Evolutionary conservation across 2,797 vertebrate genomes (phyloP), one percentile per base, ranked within the genome.

Genomic region (Gila robusta): DNA sequence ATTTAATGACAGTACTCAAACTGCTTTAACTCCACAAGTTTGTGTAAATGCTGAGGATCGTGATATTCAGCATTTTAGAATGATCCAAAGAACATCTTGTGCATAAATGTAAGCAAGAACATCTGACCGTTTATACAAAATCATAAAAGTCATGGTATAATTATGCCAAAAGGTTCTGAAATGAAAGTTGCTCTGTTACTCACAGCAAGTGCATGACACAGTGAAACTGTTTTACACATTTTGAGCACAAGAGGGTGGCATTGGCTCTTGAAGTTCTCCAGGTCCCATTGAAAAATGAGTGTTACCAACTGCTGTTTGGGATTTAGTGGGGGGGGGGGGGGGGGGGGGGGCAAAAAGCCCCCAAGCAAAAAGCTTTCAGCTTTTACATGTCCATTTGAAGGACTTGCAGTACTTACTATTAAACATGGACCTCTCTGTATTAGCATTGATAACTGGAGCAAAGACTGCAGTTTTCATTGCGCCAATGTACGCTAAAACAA

Each of bases 171-270:
- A 44, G 2, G 3, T 28, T 28, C 5, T 44, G n/a, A 26, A 78
- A 39, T 5, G 17, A 4, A 54, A 35, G 28, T 76, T 32, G 28
- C 49, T 73, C 19, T 17, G 2, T 37, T 12, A 39, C 32, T 77
- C 11, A 10, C 11, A 35, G 2, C 6, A 2, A 35, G 2, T 26
- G 0, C 23, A 14, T 6, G 39, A 69, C 32, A 23, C n/a, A 26
- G 19, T 28, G 5, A 5, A 74, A 17, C 28, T n/a, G 12, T 67
- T 87, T 66, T 69, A 26, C 62, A 32, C 3, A 79, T 32, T 41
- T 88, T 26, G 59, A 44, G 93, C 96, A 93, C 94, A 92, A 94
- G 95, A 95, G 95, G 94, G 91, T 76, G 59, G 83, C 93, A 89
- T 95, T 93, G 94, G 26, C 88, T 94, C 92, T 96, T 89, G 37